Base-by-base conservation (phyloP, 2,797 vertebrate genomes). In the Pagetopsis macropterus region DNA sequence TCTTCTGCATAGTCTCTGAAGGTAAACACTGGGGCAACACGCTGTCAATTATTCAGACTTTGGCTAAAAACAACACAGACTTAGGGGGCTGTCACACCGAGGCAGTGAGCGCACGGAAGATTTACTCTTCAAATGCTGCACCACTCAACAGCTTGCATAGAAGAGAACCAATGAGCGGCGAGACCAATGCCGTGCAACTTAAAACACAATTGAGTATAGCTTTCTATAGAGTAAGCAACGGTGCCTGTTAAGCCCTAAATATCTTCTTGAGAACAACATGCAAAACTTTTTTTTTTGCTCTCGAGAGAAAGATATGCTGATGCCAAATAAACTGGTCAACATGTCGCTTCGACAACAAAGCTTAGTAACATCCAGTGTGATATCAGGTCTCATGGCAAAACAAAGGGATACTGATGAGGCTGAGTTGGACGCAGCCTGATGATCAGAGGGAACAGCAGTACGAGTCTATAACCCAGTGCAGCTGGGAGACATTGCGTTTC, bases 11-110 rank as follows among this genome's bases (percentile, higher is more conserved):
- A 75, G 76, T 82, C 70, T 87, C 70, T 72, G 78, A 65, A 81
- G 85, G 84, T 86, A 89, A 90, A 91, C 84, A 86, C 83, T 89
- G 79, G 80, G 86, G 82, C 83, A 86, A 88, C 90, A 77, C 65
- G 78, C 83, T 82, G 81, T 88, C 91, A 90, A 91, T 92, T 87
- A 90, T 90, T 85, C 75, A 82, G 66, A 68, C 73, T 75, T 78
- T 48, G 69, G 73, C 75, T 81, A 76, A 88, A 90, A 88, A 86
- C 77, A 72, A 78, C 64, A 52, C 71, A 54, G 72, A 65, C 83
- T 85, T 52, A 50, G 88, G 87, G 79, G 84, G 83, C 77, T 74
- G 87, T 79, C 85, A 70, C 74, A 56, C 3, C 1, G 68, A 71
- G 56, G 65, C 52, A 65, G 66, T 41, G 43, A 43, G 62, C 44